phyloP scores from a whole-genome alignment of 1,140 invertebrate species.

The Eciton burchellii region DNA sequence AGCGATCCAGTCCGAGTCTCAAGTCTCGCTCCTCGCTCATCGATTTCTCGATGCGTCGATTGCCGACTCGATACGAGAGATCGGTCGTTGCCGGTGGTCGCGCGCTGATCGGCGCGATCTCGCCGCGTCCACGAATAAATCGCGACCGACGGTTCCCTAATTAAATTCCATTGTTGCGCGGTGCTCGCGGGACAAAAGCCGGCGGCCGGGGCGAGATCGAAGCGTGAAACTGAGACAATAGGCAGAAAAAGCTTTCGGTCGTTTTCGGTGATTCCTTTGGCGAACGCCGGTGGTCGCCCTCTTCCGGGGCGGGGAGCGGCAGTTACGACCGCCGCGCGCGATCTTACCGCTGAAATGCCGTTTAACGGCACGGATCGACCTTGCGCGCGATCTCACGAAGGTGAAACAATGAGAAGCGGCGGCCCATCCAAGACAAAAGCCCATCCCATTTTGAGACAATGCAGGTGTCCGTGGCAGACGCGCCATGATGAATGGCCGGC shows the following conservation, averaged over 20 bases:
- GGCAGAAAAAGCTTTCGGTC: conserved; percentile 69
- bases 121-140: conserved; percentile 29
- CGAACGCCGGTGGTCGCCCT: conserved; percentile 4
- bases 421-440: conserved; percentile 44
- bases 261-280: conserved; percentile 37
- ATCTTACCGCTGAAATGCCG: conserved; percentile 59
- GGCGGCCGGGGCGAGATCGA: conserved; percentile 58
- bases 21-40: neutral
- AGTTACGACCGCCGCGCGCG: conserved; percentile 56
- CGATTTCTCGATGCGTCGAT: neutral
- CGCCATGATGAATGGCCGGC: conserved; percentile 62
- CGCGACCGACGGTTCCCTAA: conserved; percentile 46
- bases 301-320: conserved; percentile 52
- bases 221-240: conserved; percentile 79
- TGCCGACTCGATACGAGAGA: conserved; percentile 6
- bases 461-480: conserved; percentile 63
- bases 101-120: conserved; percentile 16
- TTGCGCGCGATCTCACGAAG: neutral
- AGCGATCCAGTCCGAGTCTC: neutral
- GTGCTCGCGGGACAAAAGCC: conserved; percentile 65
- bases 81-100: conserved; percentile 45
- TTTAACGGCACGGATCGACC: conserved; percentile 65
- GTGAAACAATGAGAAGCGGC: conserved; percentile 59
- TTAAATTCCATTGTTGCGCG: conserved; percentile 73
- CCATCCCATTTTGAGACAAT: conserved; percentile 71